These are phyloP conservation scores for Pachymerium ferrugineum DNA, from an alignment of 2,888 invertebrate species.

Conservation along the genomic window DNA sequence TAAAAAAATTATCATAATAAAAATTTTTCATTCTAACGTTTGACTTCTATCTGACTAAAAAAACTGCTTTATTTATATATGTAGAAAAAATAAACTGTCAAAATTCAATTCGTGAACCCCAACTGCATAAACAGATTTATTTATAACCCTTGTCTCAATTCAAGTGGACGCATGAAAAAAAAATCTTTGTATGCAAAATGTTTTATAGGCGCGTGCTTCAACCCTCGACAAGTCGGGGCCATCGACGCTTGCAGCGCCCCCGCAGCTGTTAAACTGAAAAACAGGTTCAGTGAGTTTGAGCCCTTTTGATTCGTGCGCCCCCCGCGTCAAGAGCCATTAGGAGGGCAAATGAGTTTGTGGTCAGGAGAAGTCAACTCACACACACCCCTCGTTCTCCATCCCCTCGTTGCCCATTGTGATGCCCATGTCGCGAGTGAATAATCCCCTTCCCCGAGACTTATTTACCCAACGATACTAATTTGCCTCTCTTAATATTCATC, in stretches of 20 bases:
- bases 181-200: background rate
- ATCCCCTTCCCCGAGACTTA: background rate
- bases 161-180: no score
- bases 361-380: slow-evolving; percentile 8
- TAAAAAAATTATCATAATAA: no score
- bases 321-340: slow-evolving; percentile 3
- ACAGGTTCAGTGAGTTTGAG: slow-evolving; percentile 13
- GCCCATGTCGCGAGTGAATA: background rate
- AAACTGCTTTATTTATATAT: no score
- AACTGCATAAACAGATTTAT: no score
- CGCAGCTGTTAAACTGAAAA: slow-evolving; percentile 13
- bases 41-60: no score
- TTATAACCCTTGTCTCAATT: no score
- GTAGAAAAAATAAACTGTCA: no score
- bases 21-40: no score
- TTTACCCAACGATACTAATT: slow-evolving; percentile 13
- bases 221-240: background rate
- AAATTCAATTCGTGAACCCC: no score
- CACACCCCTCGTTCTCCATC: background rate
- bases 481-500: slow-evolving; percentile 13
- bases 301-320: slow-evolving; percentile 8
- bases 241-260: background rate
- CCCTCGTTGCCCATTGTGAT: slow-evolving; percentile 13
- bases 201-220: background rate
- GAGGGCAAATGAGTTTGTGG: slow-evolving; percentile 13